Base-by-base conservation (phyloP, 2,113 vertebrate genomes). In the Sinosuthora webbiana region DNA sequence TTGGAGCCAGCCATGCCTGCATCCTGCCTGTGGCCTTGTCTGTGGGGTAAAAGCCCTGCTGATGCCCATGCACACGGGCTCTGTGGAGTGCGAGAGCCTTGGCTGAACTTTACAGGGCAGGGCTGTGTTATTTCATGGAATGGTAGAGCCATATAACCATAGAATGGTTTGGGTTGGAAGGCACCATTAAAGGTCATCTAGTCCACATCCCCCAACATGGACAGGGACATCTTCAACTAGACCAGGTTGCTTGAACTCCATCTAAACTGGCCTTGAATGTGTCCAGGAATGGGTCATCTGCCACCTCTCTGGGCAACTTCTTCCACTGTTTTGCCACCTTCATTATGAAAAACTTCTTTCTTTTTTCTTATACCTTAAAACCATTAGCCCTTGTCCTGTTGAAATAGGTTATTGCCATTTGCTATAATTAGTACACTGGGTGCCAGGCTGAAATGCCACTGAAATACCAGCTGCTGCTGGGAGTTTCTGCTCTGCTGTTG, bases 401-500 rank as follows among this genome's bases (percentile, higher is more conserved):
- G 71, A 15, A 90, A 37, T 7, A 55, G 23, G 22, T 33, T 63
- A 63, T 42, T 47, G 31, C 31, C 50, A 16, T 77, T 82, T 88
- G 44, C 47, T 78, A 64, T 55, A 77, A 65, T 81, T 50, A 60
- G 47, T n/a, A 55, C 52, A 52, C 15, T 10, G 21, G 55, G 59
- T 62, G 37, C 57, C 0, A 0, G 74, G 47, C 84, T 90, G 92
- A 96, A 95, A 90, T 67, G 52, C 52, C 76, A 50, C 47, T 24
- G 87, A 88, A 86, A 93, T 88, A 52, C 31, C 67, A 52, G 47
- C 44, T 68, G 31, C 79, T 87, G 37, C 63, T 74, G 85, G 71
- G n/a, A 27, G 45, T 64, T 75, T 90, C 56, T 88, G 60, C 49
- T 81, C 44, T 53, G 22, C 67, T 83, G 23, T 27, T 42, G 16